phyloP scores from a whole-genome alignment of 1,140 invertebrate genomes.

The Galleria mellonella region DNA sequence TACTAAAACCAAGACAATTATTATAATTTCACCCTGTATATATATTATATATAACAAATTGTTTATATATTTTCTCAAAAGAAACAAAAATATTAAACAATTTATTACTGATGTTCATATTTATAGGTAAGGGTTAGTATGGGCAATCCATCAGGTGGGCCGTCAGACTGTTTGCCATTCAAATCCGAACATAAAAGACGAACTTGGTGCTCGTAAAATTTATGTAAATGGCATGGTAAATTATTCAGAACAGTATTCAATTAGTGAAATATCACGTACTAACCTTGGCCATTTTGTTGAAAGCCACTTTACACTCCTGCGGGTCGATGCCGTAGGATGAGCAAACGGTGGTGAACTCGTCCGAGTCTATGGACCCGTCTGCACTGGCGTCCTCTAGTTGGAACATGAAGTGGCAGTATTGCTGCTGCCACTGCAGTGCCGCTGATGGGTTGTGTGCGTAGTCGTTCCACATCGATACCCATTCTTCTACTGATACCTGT shows the following conservation, averaged over 20 bases:
- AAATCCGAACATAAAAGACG: no score
- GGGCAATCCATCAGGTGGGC: no score
- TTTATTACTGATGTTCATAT: no score
- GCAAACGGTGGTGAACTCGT: slow-evolving; percentile 88
- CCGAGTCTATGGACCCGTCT: slow-evolving; percentile 87
- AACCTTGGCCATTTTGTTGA: slow-evolving; percentile 84
- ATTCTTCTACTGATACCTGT: slow-evolving; percentile 83
- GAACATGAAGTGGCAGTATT: slow-evolving; percentile 92
- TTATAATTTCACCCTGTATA: no score
- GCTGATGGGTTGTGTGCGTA: slow-evolving; percentile 84
- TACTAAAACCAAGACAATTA: no score
- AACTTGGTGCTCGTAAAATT: no score
- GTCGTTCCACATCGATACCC: slow-evolving; percentile 91
- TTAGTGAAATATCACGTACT: slow-evolving; percentile 5
- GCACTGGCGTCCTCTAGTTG: slow-evolving; percentile 90
- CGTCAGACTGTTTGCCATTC: no score
- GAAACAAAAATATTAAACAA: no score
- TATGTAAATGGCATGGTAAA: no score
- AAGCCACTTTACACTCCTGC: slow-evolving; percentile 85
- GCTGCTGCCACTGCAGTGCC: slow-evolving; percentile 86
- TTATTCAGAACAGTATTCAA: slow-evolving; percentile 3
- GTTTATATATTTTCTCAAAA: no score
- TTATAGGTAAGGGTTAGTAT: no score
- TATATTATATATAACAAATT: no score
- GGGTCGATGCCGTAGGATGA: slow-evolving; percentile 84